Percentiles rank a stretch among this genome's conserved stretches.
Conservation (phyloP, 2,888 invertebrate species). For the Agonopterix heracliana region DNA sequence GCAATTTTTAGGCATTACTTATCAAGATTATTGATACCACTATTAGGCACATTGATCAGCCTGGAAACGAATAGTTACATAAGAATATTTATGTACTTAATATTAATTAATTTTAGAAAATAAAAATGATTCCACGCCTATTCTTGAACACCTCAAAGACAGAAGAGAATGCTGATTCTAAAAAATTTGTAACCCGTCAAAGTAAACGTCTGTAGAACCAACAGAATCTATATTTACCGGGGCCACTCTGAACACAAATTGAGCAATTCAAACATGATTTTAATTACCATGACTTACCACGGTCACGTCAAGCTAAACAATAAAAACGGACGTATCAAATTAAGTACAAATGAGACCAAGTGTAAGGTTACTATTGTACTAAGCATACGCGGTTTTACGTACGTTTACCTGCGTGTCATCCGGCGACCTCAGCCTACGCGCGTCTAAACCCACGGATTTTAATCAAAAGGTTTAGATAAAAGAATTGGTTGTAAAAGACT, state of each 20-base stretch:
- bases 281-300: neutral
- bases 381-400: conserved; percentile 1
- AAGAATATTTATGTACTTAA: too few species aligned
- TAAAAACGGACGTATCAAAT: neutral
- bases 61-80: too few species aligned
- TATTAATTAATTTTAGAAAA: too few species aligned
- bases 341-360: conserved; percentile 6
- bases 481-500: neutral
- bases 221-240: neutral
- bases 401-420: neutral
- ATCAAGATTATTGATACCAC: too few species aligned
- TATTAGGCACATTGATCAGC: too few species aligned
- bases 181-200: too few species aligned
- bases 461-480: neutral
- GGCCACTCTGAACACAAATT: neutral
- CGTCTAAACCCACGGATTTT: neutral
- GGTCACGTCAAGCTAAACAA: neutral
- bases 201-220: neutral
- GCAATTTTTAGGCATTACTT: too few species aligned
- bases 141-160: too few species aligned
- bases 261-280: neutral
- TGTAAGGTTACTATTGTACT: conserved; percentile 6
- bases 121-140: too few species aligned
- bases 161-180: too few species aligned
- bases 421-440: neutral